A percentile compares a stretch with the other conserved stretches of the same genome.
These are phyloP conservation scores for Hassar affinis DNA, from an alignment of 2,113 vertebrate species.

Conservation along the genomic window DNA sequence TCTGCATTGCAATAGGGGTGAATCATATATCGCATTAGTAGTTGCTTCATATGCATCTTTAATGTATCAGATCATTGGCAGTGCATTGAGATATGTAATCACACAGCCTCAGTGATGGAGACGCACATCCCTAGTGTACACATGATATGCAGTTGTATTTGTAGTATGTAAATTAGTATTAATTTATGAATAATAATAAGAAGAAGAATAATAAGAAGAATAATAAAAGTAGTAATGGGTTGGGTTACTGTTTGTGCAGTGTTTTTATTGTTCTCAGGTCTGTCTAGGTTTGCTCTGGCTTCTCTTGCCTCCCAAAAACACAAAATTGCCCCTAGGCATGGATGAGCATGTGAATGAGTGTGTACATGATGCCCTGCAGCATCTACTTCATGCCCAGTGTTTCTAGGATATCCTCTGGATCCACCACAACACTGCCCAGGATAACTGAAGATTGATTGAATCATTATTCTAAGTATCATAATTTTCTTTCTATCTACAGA, in stretches of 20 bases:
- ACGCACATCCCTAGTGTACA: no score
- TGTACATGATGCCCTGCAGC: not conserved
- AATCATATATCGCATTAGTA: no score
- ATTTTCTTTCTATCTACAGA: conserved; percentile 65
- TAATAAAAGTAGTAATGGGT: not conserved
- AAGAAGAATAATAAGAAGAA: no score
- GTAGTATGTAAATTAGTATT: not conserved
- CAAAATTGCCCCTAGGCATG: not conserved
- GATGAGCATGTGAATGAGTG: not conserved
- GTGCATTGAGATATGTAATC: no score
- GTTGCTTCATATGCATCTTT: no score
- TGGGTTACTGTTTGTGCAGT: not conserved
- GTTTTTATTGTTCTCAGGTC: no score
- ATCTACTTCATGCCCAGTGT: not conserved
- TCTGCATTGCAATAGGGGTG: no score
- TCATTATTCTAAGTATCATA: not conserved
- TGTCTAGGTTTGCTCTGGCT: not conserved
- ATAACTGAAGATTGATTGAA: not conserved
- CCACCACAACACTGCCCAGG: not conserved
- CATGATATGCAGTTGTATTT: not conserved
- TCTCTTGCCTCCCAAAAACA: not conserved
- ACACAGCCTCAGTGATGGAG: no score
- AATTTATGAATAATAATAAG: not conserved
- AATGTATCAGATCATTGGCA: no score
- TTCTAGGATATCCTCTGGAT: not conserved